These are phyloP conservation scores for Eclectus roratus DNA, from an alignment of 2,113 vertebrate species.

Conservation along the genomic window DNA sequence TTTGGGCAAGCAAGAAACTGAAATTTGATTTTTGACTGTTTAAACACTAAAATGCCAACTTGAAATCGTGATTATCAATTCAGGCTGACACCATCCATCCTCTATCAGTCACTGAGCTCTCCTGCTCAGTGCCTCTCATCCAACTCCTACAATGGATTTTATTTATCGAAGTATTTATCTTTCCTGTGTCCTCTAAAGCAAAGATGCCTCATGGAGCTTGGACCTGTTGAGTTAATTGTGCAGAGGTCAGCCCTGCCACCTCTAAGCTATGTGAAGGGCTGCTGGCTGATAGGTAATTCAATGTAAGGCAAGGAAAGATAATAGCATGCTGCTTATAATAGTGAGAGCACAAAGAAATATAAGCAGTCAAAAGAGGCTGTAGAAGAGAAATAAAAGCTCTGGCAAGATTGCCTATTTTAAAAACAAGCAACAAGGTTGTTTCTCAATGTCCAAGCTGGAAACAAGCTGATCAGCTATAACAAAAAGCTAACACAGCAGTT, in stretches of 20 bases:
- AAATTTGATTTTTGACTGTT: neutral
- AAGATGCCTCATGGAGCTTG: neutral
- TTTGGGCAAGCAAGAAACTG: neutral
- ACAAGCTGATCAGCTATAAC: neutral
- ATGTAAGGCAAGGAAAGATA: neutral
- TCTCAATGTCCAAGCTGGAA: neutral
- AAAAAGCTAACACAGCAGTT: neutral
- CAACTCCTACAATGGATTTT: neutral
- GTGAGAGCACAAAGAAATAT: neutral
- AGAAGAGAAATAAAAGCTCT: slow-evolving; percentile 19
- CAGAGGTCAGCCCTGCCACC: neutral
- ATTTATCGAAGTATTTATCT: neutral
- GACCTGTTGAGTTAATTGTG: neutral
- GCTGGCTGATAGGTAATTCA: neutral
- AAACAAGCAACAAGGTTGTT: neutral
- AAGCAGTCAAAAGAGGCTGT: neutral
- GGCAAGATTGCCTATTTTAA: neutral
- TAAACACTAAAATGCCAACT: neutral
- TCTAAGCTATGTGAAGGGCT: neutral
- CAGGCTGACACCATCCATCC: neutral
- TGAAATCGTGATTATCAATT: neutral
- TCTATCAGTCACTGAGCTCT: neutral
- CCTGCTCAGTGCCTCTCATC: neutral
- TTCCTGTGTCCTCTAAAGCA: neutral
- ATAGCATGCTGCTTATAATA: neutral